A percentile compares a stretch with the other conserved stretches of the same genome.
Evolutionary conservation across 2,888 invertebrate species (phyloP).

Genomic region (Thelaira solivaga): DNA sequence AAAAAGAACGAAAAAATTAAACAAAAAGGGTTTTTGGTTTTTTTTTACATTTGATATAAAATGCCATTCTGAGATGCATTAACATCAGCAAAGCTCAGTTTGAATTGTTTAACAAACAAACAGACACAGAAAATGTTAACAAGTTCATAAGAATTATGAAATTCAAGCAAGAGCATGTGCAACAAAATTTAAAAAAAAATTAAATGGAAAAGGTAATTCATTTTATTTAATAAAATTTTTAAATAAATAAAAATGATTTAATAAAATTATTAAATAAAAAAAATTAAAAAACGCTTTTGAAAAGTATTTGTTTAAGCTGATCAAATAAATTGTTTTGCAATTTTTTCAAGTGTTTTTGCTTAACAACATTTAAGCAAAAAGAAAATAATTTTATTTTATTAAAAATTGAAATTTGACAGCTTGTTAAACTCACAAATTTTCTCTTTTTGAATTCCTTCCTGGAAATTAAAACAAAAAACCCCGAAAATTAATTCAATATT

Average conservation of each 20-base stretch:
- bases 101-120: conserved; percentile 37
- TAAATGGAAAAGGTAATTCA: neutral
- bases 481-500: neutral
- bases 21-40: conserved; percentile 24
- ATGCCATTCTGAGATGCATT: conserved; percentile 34
- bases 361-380: no score
- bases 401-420: no score
- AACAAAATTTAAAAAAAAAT: neutral
- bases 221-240: no score
- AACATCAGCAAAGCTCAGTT: conserved; percentile 12
- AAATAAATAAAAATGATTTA: no score
- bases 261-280: no score
- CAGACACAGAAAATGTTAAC: conserved; percentile 60
- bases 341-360: no score
- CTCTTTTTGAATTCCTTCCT: no score
- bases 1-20: conserved; percentile 5
- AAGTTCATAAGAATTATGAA: conserved; percentile 59
- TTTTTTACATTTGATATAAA: conserved; percentile 6
- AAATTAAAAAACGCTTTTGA: no score
- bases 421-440: neutral
- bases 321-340: no score
- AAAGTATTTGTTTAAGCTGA: no score
- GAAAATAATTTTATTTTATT: no score
- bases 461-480: neutral
- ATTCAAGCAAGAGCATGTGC: neutral